Evolutionary conservation across 2,113 vertebrate genomes (phyloP).

Genomic region (Xenus cinereus): DNA sequence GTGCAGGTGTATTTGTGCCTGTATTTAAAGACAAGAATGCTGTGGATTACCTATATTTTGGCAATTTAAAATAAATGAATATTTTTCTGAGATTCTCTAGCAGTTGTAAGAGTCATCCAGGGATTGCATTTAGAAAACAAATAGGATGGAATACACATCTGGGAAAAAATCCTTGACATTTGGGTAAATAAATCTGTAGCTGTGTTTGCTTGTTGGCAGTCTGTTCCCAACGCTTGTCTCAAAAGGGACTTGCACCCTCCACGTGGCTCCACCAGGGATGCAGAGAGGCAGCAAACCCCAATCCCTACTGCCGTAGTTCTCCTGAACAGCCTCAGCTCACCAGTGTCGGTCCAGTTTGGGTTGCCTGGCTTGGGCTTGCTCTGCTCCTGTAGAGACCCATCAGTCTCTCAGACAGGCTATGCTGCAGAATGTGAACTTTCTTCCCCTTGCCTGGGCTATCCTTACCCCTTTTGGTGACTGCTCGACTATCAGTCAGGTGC

Average conservation of each 20-base stretch:
- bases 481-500: not conserved
- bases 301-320: not conserved
- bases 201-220: not conserved
- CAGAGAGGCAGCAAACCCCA: not conserved
- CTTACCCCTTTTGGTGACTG: not conserved
- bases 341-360: rapidly evolving
- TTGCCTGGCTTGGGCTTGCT: not conserved
- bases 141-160: not conserved
- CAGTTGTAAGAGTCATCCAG: not conserved
- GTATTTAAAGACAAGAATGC: not conserved
- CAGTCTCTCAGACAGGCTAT: not conserved
- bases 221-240: not conserved
- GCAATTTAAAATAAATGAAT: not conserved
- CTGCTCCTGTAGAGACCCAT: not conserved
- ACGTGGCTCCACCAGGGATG: rapidly evolving
- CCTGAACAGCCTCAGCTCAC: not conserved
- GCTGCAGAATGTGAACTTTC: not conserved
- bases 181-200: not conserved
- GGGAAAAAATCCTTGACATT: not conserved
- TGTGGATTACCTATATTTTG: not conserved
- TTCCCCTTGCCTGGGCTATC: not conserved
- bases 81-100: not conserved
- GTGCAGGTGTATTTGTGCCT: not conserved
- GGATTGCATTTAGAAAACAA: not conserved
- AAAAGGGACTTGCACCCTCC: not conserved